Base-by-base conservation (phyloP, 2,797 vertebrate genomes). In the Micropoecilia bifurca region DNA sequence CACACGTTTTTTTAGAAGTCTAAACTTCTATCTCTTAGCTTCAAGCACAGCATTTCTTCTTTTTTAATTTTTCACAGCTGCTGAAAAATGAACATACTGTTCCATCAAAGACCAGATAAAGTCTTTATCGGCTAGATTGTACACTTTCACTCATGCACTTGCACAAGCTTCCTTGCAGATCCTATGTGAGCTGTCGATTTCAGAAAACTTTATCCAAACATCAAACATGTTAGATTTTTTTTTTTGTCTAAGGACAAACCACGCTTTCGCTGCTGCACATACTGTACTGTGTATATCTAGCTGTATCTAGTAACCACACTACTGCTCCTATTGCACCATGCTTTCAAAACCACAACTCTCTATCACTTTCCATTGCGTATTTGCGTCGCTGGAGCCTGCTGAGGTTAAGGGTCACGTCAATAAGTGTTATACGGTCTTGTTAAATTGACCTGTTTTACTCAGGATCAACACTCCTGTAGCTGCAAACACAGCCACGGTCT, bases 351-450 rank as follows among this genome's bases (percentile, higher is more conserved):
- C 95, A 92, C 94, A 95, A 87, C 87, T 85, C 87, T 91, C 81
- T 86, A 92, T 89, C 87, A 93, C 89, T 93, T 95, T 95, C 94
- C 94, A 92, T 90, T 93, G 79, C 91, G 87, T 87, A 83, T 86
- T 83, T 79, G 25, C 7, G 22, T 76, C 75, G 80, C 79, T 81
- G 76, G 74, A 88, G 86, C 53, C 85, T 85, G 79, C 39, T 1
- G 46, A 88, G 85, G 91, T 90, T 81, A 91, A 77, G 55, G 89
- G 91, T 93, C 92, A 93, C 33, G 25, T 69, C 36, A 78, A 85
- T 6, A 91, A 69, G 36, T 46, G 20, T 77, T 73, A 66, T 33
- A 30, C n/a, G 30, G 45, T 80, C 50, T 73, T 43, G 25, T 71
- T 76, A 79, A 87, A 80, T 13, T 61, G 0, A 71, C 69, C 10